Conservation (phyloP, 2,797 vertebrate genomes). For the Champsocephalus gunnari region DNA sequence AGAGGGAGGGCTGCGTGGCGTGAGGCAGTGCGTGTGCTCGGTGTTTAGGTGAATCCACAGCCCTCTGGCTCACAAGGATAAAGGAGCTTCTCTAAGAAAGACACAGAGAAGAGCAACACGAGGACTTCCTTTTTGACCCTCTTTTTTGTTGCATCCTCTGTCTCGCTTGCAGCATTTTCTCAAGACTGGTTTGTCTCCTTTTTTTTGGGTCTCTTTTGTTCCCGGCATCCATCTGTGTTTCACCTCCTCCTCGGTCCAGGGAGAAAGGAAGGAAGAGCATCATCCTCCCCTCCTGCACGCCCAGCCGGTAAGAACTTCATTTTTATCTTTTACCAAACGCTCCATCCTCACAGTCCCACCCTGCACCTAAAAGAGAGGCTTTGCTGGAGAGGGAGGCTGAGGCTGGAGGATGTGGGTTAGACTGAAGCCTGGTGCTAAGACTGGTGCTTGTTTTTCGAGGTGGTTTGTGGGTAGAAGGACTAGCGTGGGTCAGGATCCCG, state of each 20-base stretch:
- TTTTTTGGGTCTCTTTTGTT: conserved; percentile 70
- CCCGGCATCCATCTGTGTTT: conserved; percentile 62
- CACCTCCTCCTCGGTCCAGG: conserved; percentile 48
- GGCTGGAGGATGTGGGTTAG: conserved; percentile 53
- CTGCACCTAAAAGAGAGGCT: conserved; percentile 44
- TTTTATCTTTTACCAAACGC: conserved; percentile 1
- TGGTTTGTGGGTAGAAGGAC: conserved; percentile 15
- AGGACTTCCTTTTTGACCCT: conserved; percentile 33
- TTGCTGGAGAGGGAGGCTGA: conserved; percentile 42
- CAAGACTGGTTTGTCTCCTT: conserved; percentile 33
- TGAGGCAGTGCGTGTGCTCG: conserved; percentile 80
- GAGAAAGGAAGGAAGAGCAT: conserved; percentile 68
- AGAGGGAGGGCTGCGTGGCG: conserved; percentile 79
- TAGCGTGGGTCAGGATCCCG: conserved; percentile 28
- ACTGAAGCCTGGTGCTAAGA: conserved; percentile 30
- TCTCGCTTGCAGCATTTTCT: conserved; percentile 29
- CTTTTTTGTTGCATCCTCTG: conserved; percentile 32
- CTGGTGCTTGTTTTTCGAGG: conserved; percentile 17
- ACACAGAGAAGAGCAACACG: conserved; percentile 46
- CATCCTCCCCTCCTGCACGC: conserved; percentile 71
- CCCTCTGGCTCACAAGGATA: conserved; percentile 82
- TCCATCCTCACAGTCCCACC: conserved; percentile 52
- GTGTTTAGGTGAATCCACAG: conserved; percentile 83
- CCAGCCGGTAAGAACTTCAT: conserved; percentile 81
- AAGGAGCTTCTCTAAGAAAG: conserved; percentile 71